phyloP scores from a whole-genome alignment of 1,140 invertebrate species.

The Eciton burchellii region DNA sequence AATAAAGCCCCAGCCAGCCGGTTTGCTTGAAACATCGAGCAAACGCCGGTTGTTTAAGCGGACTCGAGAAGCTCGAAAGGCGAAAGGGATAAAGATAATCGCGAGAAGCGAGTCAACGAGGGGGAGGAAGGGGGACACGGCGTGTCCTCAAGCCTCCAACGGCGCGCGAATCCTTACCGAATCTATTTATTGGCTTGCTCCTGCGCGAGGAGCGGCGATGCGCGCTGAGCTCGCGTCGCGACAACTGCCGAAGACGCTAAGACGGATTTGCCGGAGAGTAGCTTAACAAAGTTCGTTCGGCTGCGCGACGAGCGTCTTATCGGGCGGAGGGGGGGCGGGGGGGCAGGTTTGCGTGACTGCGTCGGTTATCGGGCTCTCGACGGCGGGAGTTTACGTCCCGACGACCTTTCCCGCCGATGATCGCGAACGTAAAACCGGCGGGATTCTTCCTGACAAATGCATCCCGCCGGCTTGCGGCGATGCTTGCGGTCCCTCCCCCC shows the following conservation, averaged over 20 bases:
- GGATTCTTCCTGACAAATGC: slow-evolving; percentile 23
- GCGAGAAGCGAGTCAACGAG: slow-evolving; percentile 5
- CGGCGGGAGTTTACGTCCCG: slow-evolving; percentile 12
- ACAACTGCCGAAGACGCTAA: slow-evolving; percentile 53
- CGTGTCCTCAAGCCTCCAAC: slow-evolving; percentile 41
- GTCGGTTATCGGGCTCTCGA: slow-evolving; percentile 48
- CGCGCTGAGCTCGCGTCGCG: slow-evolving; percentile 25
- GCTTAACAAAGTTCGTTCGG: slow-evolving; percentile 53
- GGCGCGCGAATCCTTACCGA: slow-evolving; percentile 51
- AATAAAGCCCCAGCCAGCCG: slow-evolving; percentile 77
- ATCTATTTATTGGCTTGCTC: slow-evolving; percentile 59
- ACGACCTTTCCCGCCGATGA: slow-evolving; percentile 45
- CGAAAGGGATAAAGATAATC: slow-evolving; percentile 58
- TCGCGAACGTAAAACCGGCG: background rate
- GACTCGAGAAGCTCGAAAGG: slow-evolving; percentile 65
- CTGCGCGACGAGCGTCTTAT: slow-evolving; percentile 44
- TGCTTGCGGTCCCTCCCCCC: no score
- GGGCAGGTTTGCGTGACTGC: slow-evolving; percentile 55
- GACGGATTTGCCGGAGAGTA: slow-evolving; percentile 54
- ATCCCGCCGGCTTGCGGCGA: background rate
- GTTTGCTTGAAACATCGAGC: slow-evolving; percentile 80
- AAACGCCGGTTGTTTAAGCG: slow-evolving; percentile 79
- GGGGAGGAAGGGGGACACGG: slow-evolving; percentile 11
- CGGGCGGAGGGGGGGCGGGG: no score
- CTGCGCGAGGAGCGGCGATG: slow-evolving; percentile 27